These are phyloP conservation scores for Tachina fera DNA, from an alignment of 2,888 invertebrate genomes.

Conservation along the genomic window DNA sequence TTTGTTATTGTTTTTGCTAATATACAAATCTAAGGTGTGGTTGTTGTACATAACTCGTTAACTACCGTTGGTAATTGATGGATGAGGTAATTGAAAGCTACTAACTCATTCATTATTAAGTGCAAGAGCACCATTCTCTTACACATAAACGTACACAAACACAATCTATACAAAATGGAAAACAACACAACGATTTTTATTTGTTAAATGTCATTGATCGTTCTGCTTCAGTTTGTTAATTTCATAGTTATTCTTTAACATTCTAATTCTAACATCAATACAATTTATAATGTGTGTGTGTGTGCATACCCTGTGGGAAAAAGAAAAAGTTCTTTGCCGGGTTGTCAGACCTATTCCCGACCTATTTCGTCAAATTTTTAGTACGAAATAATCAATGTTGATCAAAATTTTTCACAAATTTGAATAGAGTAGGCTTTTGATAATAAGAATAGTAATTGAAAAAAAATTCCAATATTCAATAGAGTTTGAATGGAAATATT, in stretches of 20 bases:
- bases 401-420: no score
- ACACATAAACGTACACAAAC: background rate
- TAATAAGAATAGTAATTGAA: no score
- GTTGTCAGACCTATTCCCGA: no score
- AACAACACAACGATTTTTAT: constrained; percentile 34
- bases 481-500: no score
- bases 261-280: constrained; percentile 29
- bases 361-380: no score
- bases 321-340: no score
- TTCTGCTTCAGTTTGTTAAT: constrained; percentile 42
- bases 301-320: background rate
- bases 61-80: constrained; percentile 29
- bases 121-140: background rate
- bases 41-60: background rate
- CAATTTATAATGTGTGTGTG: background rate
- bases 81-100: constrained; percentile 38
- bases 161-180: background rate
- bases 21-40: constrained; percentile 39
- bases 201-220: constrained; percentile 59
- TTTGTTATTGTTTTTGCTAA: background rate
- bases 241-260: constrained; percentile 17
- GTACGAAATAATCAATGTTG: no score
- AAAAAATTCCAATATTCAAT: no score
- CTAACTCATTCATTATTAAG: background rate
- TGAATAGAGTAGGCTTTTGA: no score